phyloP scores from a whole-genome alignment of 2,113 vertebrate genomes.

The Ochotona curzoniae region DNA sequence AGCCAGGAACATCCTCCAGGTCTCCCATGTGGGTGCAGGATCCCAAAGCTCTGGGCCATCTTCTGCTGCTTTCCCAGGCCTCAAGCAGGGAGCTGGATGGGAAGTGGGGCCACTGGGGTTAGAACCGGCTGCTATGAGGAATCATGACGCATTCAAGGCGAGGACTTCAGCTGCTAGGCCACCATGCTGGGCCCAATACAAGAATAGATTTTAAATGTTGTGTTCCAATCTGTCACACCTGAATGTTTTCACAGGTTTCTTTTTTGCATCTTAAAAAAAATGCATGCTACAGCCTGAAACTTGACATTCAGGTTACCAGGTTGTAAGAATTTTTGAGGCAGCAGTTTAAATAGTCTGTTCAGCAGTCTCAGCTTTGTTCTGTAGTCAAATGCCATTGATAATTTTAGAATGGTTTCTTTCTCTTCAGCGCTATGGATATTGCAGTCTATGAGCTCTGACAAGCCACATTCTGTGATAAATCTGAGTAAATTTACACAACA shows the following conservation, averaged over 20 bases:
- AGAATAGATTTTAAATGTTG: conserved; percentile 74
- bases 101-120: too few relatives aligned
- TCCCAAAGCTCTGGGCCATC: too few relatives aligned
- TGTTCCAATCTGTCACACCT: conserved; percentile 70
- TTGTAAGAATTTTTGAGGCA: conserved; percentile 66
- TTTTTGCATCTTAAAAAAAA: conserved; percentile 70
- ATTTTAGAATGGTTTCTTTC: conserved; percentile 75
- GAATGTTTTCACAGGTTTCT: conserved; percentile 69
- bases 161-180: too few relatives aligned
- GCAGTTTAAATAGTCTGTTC: conserved; percentile 62
- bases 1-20: too few relatives aligned
- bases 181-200: conserved; percentile 21
- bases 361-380: conserved; percentile 60
- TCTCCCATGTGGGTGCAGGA: too few relatives aligned
- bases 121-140: too few relatives aligned
- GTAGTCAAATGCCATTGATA: conserved; percentile 50
- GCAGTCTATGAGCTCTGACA: conserved; percentile 52
- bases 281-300: conserved; percentile 53
- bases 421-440: conserved; percentile 42
- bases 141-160: too few relatives aligned
- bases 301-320: conserved; percentile 68
- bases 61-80: too few relatives aligned
- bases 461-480: conserved; percentile 65
- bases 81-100: too few relatives aligned
- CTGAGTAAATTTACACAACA: conserved; percentile 67